Evolutionary conservation across 2,113 vertebrate species (phyloP), one percentile per base, ranked within the genome.

Genomic region (Atractosteus spatula): DNA sequence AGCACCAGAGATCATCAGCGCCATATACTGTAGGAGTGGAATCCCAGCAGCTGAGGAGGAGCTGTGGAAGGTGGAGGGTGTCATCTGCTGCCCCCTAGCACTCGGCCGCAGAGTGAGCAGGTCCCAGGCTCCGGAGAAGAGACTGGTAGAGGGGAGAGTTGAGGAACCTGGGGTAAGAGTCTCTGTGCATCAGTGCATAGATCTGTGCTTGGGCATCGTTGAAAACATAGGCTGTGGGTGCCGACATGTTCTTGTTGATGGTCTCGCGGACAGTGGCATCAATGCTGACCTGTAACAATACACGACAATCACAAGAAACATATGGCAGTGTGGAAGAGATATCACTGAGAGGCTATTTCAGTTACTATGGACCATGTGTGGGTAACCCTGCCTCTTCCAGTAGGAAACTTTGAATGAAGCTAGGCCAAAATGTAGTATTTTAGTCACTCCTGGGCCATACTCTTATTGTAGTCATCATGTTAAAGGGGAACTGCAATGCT

Each of bases 91-190:
- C 44, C 67, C 43, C 47, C 73, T 74, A 74, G 73, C 59, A 41
- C 14, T 64, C 29, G 14, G 59, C 10, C 3, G 67, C 8, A 29
- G 66, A 43, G 55, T 16, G 44, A 55, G 51, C 47, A 43, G 66
- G 43, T 10, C 41, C 56, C 16, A 65, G 71, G 55, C 68, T 64
- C 44, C 76, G 69, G 42, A 78, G 55, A 55, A 81, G 66, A 2
- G 74, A 68, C 66, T 70, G 70, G 63, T 70, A 65, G 8, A 76
- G 62, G 4, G 69, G 42, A 8, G 74, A 78, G 57, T 62, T 74
- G 55, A 78, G 57, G 55, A 81, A 76, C 41, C 74, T 59, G 4
- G 74, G 79, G 45, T 78, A 76, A 43, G 73, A 77, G 68, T 75
- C 76, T 14, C 76, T 66, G 55, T 80, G 79, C 76, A 71, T 76